Percentiles rank a stretch among this genome's conserved stretches.
Conservation (phyloP, 2,113 vertebrate species). For the Serilophus lunatus region DNA sequence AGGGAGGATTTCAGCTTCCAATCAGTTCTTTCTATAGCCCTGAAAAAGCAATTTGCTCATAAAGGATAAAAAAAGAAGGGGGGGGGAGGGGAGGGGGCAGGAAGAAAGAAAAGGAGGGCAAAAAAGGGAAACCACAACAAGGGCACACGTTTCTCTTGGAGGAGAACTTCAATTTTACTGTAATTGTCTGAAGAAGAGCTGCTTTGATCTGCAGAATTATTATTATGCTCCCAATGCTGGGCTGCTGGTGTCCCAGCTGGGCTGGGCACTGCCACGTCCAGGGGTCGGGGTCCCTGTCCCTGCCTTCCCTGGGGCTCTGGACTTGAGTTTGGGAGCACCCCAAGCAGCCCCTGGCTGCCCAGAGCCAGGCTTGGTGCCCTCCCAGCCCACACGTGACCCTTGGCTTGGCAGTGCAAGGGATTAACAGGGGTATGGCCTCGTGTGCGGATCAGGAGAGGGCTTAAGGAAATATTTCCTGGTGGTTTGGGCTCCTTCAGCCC, state of each 20-base stretch:
- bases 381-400: background rate
- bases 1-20: slow-evolving; percentile 78
- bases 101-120: slow-evolving; percentile 38
- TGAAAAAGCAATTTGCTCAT: slow-evolving; percentile 82
- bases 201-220: slow-evolving; percentile 81
- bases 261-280: background rate
- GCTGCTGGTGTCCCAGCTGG: slow-evolving; percentile 72
- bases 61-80: slow-evolving; percentile 59
- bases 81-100: background rate
- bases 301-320: background rate
- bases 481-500: fast-evolving
- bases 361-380: background rate
- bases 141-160: slow-evolving; percentile 69
- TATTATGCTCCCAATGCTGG: slow-evolving; percentile 54
- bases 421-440: fast-evolving
- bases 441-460: background rate
- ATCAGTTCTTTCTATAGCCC: slow-evolving; percentile 75
- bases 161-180: slow-evolving; percentile 79
- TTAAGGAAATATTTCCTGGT: background rate
- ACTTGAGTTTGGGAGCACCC: background rate
- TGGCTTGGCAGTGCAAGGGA: background rate
- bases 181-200: slow-evolving; percentile 78
- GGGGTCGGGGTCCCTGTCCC: background rate
- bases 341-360: background rate
- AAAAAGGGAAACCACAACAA: slow-evolving; percentile 71